phyloP scores from a whole-genome alignment of 2,888 invertebrate genomes.

The Dolichomitus sp. region DNA sequence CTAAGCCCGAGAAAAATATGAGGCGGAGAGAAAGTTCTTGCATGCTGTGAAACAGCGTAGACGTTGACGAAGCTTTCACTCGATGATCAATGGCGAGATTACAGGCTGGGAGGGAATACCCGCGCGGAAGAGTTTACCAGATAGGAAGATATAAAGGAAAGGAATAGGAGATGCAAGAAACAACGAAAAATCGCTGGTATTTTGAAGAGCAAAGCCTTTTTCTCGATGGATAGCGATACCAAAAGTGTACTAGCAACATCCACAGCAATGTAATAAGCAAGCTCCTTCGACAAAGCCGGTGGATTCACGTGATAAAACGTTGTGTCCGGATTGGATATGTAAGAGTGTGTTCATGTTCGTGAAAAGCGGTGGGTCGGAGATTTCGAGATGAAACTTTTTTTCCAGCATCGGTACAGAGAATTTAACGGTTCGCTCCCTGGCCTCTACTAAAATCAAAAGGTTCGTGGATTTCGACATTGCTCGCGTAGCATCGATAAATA shows the following conservation, averaged over 20 bases:
- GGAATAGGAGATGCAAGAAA: not conserved
- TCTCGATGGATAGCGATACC: constrained; percentile 18
- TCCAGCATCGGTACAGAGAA: constrained; percentile 27
- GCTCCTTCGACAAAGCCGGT: constrained; percentile 2
- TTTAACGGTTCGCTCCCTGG: constrained; percentile 47
- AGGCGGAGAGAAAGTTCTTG: constrained; percentile 28
- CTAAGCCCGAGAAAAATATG: constrained; percentile 14
- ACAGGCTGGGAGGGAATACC: constrained; percentile 11
- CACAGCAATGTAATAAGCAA: not conserved
- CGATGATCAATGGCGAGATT: constrained; percentile 62
- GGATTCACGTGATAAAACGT: not conserved
- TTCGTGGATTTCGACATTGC: constrained; percentile 69
- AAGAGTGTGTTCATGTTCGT: constrained; percentile 14
- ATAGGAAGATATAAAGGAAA: constrained; percentile 25
- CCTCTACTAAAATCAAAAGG: constrained; percentile 61
- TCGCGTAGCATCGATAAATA: constrained; percentile 74
- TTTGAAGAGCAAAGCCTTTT: constrained; percentile 9
- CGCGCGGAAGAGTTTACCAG: constrained; percentile 42
- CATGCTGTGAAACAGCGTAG: constrained; percentile 42
- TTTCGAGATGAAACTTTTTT: constrained; percentile 45
- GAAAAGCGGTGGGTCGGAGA: constrained; percentile 28
- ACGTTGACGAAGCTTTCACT: constrained; percentile 48
- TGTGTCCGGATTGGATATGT: not conserved
- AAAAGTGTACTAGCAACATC: constrained; percentile 43
- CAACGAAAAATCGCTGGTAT: constrained; percentile 1